phyloP scores from a whole-genome alignment of 2,797 vertebrate species.

The Poeciliopsis presidionis region DNA sequence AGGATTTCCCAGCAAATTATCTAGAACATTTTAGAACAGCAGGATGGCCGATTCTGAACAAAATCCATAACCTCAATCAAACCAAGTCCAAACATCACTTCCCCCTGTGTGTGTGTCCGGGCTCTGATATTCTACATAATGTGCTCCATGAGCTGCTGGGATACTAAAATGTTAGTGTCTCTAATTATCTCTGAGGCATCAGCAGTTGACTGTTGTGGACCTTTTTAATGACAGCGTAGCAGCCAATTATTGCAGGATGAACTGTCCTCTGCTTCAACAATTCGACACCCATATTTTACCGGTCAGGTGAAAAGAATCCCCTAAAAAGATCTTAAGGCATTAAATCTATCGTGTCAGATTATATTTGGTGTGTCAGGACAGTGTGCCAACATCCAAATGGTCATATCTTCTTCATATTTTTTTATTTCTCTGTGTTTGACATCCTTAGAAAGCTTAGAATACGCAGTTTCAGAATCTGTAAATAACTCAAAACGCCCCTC shows the following conservation, averaged over 20 bases:
- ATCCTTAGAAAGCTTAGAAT: no score
- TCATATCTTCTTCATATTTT: no score
- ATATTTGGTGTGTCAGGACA: neutral
- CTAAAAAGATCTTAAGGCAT: no score
- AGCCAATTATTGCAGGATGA: neutral
- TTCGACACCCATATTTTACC: neutral
- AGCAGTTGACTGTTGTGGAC: conserved; percentile 2
- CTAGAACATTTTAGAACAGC: neutral
- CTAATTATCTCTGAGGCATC: neutral
- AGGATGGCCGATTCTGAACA: neutral
- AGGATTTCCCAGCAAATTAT: neutral
- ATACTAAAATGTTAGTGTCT: neutral
- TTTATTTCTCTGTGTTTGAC: no score
- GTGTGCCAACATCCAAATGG: no score
- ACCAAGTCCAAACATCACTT: neutral
- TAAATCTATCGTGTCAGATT: neutral
- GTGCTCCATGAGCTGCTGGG: neutral
- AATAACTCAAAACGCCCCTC: no score
- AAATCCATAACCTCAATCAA: neutral
- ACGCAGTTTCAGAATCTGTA: no score
- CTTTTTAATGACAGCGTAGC: conserved; percentile 1
- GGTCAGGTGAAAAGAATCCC: neutral
- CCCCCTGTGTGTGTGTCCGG: neutral
- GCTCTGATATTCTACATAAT: neutral
- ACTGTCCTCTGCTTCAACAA: neutral